A percentile compares a stretch with the other conserved stretches of the same genome.
Conservation (phyloP, 2,797 vertebrate genomes). For the Poecilia wingei region DNA sequence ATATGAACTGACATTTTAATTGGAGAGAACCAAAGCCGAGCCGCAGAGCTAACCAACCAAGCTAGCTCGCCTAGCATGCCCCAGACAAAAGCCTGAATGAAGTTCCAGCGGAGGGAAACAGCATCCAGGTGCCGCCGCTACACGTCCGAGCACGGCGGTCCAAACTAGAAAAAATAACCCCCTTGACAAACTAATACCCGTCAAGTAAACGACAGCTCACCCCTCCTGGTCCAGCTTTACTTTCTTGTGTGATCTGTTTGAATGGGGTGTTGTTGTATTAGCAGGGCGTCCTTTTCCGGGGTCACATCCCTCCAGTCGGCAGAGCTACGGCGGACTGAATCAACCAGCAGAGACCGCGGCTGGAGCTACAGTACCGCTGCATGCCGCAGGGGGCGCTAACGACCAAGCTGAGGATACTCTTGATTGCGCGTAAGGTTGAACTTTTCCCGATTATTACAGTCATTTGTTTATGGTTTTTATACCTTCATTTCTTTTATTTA, state of each 20-base stretch:
- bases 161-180: slow-evolving; percentile 4
- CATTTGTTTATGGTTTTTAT: neutral
- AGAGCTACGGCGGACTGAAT: slow-evolving; percentile 72
- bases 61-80: slow-evolving; percentile 74
- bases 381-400: slow-evolving; percentile 51
- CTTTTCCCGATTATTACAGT: neutral
- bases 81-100: slow-evolving; percentile 88
- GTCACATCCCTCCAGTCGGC: slow-evolving; percentile 88
- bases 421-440: neutral
- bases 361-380: slow-evolving; percentile 43
- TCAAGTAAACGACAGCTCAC: slow-evolving; percentile 68
- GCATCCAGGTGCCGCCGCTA: slow-evolving; percentile 75
- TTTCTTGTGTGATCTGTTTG: slow-evolving; percentile 80
- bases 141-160: slow-evolving; percentile 47
- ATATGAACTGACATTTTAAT: slow-evolving; percentile 4
- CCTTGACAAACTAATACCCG: slow-evolving; percentile 10
- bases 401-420: neutral
- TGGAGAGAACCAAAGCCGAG: slow-evolving; percentile 18
- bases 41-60: slow-evolving; percentile 49
- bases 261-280: slow-evolving; percentile 82
- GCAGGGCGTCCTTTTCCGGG: slow-evolving; percentile 86
- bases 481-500: too few species aligned
- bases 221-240: slow-evolving; percentile 87
- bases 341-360: slow-evolving; percentile 60
- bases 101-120: slow-evolving; percentile 79